Evolutionary conservation across 2,888 invertebrate species (phyloP).

Genomic region (Hydraecia micacea): DNA sequence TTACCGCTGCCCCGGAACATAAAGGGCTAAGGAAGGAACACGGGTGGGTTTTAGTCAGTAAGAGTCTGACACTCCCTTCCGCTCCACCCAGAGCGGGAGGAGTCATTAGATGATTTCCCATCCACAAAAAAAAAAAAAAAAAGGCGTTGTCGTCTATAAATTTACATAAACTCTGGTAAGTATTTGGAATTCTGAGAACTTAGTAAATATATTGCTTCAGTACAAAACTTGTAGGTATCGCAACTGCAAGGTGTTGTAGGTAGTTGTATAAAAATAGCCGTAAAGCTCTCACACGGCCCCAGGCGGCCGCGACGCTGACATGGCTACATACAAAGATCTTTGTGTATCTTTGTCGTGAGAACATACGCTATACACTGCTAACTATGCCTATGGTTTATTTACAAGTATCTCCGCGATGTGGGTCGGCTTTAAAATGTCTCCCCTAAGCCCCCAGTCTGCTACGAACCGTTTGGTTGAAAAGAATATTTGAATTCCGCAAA

Average conservation of each 20-base stretch:
- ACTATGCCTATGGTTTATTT: constrained; percentile 51
- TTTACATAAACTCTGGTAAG: not conserved
- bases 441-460: constrained; percentile 60
- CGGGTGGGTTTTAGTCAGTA: no score
- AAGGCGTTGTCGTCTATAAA: no score
- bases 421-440: constrained; percentile 62
- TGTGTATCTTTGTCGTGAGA: constrained; percentile 53
- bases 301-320: constrained; percentile 49
- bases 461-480: constrained; percentile 60
- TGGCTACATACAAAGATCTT: constrained; percentile 53
- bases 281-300: constrained; percentile 53
- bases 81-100: no score
- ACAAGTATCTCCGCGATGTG: constrained; percentile 56
- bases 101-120: no score
- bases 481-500: constrained; percentile 43
- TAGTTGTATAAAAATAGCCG: constrained; percentile 57
- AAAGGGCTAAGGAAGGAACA: no score
- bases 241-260: constrained; percentile 19
- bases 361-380: constrained; percentile 41
- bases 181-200: not conserved
- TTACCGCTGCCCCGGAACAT: no score
- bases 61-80: no score
- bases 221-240: not conserved
- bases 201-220: not conserved
- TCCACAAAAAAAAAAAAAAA: no score